A percentile compares a stretch with the other conserved stretches of the same genome.
Conservation (phyloP, 2,797 vertebrate genomes). For the Cyprinella venusta region DNA sequence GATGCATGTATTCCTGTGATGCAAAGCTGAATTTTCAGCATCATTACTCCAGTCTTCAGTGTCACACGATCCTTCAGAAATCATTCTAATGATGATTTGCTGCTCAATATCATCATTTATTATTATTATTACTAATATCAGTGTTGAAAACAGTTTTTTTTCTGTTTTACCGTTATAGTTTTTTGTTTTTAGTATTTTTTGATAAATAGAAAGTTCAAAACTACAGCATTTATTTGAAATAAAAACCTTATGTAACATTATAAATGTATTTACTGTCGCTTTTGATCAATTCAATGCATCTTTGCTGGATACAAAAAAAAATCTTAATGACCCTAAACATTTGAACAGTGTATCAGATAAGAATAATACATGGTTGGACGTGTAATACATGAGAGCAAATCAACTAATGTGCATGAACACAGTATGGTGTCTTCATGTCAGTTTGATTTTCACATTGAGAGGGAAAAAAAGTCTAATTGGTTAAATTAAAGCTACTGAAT, state of each 20-base stretch:
- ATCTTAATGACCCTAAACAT: not conserved
- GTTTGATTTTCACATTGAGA: not conserved
- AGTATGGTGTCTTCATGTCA: not conserved
- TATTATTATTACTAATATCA: not conserved
- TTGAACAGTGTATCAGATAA: not conserved
- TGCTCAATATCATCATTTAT: not conserved
- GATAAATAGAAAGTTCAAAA: not conserved
- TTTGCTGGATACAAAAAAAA: not conserved
- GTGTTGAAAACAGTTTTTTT: not conserved
- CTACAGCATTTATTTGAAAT: not conserved
- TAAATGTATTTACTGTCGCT: not conserved
- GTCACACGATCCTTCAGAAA: not conserved
- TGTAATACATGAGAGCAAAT: not conserved
- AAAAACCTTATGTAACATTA: not conserved
- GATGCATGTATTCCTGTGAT: not conserved
- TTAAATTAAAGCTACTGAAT: constrained; percentile 30
- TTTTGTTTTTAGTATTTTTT: not conserved
- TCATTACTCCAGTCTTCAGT: not conserved
- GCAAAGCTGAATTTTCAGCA: not conserved
- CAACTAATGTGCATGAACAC: not conserved
- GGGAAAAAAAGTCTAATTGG: not conserved
- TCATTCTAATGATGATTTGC: not conserved
- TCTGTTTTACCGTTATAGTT: not conserved
- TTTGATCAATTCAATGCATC: not conserved
- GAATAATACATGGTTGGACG: not conserved